Evolutionary conservation across 2,113 vertebrate genomes (phyloP).

Genomic region (Illadopsis cleaveri): DNA sequence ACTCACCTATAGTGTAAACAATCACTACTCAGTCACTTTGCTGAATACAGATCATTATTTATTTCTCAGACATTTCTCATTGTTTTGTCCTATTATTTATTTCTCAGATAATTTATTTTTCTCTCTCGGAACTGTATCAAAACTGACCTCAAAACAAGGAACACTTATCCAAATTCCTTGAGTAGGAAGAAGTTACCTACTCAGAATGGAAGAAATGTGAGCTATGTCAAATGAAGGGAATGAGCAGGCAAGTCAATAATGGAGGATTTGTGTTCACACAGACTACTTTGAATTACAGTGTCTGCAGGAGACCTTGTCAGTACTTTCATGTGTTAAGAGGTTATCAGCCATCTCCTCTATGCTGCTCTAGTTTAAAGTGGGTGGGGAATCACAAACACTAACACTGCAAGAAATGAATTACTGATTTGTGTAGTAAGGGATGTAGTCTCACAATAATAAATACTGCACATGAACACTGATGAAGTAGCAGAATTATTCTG

Average conservation of each 20-base stretch:
- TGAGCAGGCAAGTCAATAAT: not conserved
- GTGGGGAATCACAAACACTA: not conserved
- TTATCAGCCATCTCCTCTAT: not conserved
- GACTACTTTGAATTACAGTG: not conserved
- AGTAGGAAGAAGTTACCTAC: not conserved
- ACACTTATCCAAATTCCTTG: not conserved
- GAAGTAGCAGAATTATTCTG: not conserved
- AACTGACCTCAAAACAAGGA: not conserved
- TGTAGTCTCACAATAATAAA: not conserved
- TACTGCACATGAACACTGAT: not conserved
- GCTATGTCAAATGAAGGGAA: not conserved
- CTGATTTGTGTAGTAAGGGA: not conserved
- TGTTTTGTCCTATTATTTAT: not conserved
- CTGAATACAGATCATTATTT: constrained; percentile 18
- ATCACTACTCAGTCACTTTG: not conserved
- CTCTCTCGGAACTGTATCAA: not conserved
- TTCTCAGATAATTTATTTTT: not conserved
- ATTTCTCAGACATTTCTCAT: not conserved
- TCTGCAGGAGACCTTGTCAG: not conserved
- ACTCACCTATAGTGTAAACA: not conserved
- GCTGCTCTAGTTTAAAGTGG: not conserved
- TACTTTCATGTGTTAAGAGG: not conserved
- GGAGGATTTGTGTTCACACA: not conserved
- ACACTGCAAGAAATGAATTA: not conserved
- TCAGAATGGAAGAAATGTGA: not conserved